Base-by-base conservation (phyloP, 2,797 vertebrate genomes). In the Syngnathus rostellatus region DNA sequence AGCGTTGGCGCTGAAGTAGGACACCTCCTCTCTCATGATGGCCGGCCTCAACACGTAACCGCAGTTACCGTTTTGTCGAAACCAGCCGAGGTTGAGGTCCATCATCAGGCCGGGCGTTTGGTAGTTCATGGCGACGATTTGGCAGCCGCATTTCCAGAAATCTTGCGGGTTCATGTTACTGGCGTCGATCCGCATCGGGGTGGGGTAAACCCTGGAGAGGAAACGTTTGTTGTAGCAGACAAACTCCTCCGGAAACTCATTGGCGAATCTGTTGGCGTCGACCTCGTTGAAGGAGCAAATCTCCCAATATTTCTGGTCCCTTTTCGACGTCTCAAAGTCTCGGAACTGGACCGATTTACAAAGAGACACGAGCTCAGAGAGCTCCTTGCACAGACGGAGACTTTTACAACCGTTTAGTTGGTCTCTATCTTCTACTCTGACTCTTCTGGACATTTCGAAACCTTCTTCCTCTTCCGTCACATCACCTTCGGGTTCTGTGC, bases 121-220 rank as follows among this genome's bases (percentile, higher is more conserved):
- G 79, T 94, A 95, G 86, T 96, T 97, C 94, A 97, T 95, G 64
- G 94, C 94, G 71, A 97, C 95, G 78, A 97, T 95, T 77, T 97
- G 94, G 81, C 94, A 96, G 73, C 95, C 95, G 0, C 94, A 95
- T 73, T 97, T 97, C 95, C 95, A 96, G 83, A 95, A 97, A 76
- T 96, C 95, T 87, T 97, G 95, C 1, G 94, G 95, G 83, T 97
- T 96, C 92, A 95, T 94, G 84, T 97, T 97, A 87, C 94, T 96
- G 82, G 95, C 93, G 6, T 96, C 94, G 4, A 97, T 95, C 75
- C 95, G 91, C 94, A 96, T 94, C 17, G 94, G 93, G 66, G 93
- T 95, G 68, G 95, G 94, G 82, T 93, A 95, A 40, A 97, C 67
- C 10, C 92, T 89, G 19, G 95, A 95, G 21, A 97, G 88, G 83